Conservation (phyloP, 2,113 vertebrate genomes). For the Bubo scandiacus region DNA sequence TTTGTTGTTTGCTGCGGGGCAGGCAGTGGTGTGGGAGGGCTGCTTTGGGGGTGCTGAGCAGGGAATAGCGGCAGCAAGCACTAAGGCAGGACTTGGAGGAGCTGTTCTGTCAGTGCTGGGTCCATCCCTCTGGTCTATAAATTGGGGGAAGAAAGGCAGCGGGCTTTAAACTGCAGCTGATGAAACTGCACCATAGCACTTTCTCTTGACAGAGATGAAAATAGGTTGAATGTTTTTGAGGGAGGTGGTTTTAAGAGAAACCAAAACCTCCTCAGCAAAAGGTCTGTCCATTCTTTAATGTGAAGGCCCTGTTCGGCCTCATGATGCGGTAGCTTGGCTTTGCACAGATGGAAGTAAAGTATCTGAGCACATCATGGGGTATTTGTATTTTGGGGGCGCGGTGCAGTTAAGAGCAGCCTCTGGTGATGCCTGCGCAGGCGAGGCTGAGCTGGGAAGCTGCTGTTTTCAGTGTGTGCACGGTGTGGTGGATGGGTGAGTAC, state of each 20-base stretch:
- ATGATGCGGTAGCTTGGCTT: fast-evolving
- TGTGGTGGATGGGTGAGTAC: neutral
- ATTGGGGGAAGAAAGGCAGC: neutral
- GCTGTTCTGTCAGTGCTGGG: fast-evolving
- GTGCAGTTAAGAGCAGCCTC: neutral
- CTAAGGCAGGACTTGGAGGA: neutral
- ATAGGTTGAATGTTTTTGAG: neutral
- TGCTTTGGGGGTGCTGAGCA: fast-evolving
- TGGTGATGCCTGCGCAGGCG: neutral
- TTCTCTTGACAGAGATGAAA: neutral
- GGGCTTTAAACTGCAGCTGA: neutral
- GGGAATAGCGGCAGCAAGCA: fast-evolving
- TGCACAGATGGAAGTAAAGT: neutral
- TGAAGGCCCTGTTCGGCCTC: neutral
- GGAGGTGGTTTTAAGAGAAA: neutral
- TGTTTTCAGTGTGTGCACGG: fast-evolving
- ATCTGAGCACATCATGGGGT: fast-evolving
- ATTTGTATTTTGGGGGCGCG: neutral
- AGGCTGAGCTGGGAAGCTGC: neutral
- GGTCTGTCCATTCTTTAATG: neutral
- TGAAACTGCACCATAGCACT: fast-evolving
- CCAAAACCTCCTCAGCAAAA: neutral
- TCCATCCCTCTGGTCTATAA: fast-evolving
- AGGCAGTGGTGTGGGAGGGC: neutral
- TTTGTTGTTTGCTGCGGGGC: neutral